phyloP scores from a whole-genome alignment of 2,113 vertebrate species.

The Brachyhypopomus gauderio region DNA sequence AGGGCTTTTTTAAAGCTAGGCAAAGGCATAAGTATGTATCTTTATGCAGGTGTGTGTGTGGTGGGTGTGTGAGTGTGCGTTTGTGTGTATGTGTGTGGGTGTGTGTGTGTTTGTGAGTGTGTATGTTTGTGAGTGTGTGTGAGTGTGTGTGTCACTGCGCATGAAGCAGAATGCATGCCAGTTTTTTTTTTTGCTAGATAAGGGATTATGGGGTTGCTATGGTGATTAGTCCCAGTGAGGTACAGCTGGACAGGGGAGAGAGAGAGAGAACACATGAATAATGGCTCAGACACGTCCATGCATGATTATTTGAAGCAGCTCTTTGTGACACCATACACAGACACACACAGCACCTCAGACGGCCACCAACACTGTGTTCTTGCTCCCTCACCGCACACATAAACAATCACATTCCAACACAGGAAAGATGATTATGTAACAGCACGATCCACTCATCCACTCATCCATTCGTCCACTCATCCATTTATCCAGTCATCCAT shows the following conservation, averaged over 20 bases:
- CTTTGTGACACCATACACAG: too few species aligned
- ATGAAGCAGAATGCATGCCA: neutral
- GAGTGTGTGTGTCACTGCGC: slow-evolving; percentile 7
- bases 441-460: neutral
- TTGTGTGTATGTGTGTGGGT: neutral
- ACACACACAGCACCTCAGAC: neutral
- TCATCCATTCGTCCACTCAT: neutral
- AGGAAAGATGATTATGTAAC: neutral
- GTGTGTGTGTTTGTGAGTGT: neutral
- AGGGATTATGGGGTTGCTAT: slow-evolving; percentile 77
- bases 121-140: too few species aligned
- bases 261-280: neutral
- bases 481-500: neutral
- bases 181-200: slow-evolving; percentile 64
- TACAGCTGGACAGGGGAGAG: slow-evolving; percentile 54
- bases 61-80: slow-evolving; percentile 2
- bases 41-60: slow-evolving; percentile 40
- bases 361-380: neutral
- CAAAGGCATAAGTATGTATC: slow-evolving; percentile 31
- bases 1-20: neutral
- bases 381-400: neutral
- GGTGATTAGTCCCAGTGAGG: slow-evolving; percentile 73
- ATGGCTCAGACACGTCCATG: too few species aligned
- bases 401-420: neutral
- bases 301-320: neutral